phyloP scores from a whole-genome alignment of 92 coral and sea anemone genomes.

The Epizoanthus fatuus region DNA sequence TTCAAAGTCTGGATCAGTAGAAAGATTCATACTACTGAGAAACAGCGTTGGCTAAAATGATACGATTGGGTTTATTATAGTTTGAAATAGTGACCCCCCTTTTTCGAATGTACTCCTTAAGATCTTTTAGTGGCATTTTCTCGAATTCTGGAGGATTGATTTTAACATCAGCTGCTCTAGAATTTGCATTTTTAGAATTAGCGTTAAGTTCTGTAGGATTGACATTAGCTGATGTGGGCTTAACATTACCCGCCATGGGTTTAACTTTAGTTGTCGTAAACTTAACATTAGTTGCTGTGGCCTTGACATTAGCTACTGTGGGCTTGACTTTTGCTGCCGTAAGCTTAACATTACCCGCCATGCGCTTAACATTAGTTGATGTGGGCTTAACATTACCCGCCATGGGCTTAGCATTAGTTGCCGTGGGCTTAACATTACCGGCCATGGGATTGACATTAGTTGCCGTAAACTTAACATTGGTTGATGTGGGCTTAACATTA shows the following conservation, averaged over 20 bases:
- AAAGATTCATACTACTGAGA: conserved; percentile 69
- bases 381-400: background rate
- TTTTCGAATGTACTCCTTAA: conserved; percentile 59
- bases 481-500: background rate
- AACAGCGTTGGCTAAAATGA: conserved; percentile 70
- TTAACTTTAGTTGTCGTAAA: background rate
- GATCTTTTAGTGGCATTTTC: conserved; percentile 58
- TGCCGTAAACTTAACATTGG: background rate
- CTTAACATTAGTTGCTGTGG: background rate
- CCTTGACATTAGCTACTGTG: background rate
- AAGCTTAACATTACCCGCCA: background rate
- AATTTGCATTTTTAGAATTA: background rate
- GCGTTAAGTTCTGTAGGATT: background rate
- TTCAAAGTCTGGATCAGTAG: conserved; percentile 71
- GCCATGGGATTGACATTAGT: background rate
- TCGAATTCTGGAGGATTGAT: conserved; percentile 56
- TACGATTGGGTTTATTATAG: conserved; percentile 71
- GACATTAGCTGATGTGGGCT: background rate
- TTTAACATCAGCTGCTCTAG: background rate
- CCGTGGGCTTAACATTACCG: background rate
- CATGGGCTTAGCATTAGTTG: background rate
- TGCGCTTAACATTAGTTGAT: background rate
- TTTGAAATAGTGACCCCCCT: conserved; percentile 73
- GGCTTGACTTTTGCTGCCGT: background rate
- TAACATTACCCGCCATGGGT: background rate